Base-by-base conservation (phyloP, 2,797 vertebrate species). In the Carapus acus region DNA sequence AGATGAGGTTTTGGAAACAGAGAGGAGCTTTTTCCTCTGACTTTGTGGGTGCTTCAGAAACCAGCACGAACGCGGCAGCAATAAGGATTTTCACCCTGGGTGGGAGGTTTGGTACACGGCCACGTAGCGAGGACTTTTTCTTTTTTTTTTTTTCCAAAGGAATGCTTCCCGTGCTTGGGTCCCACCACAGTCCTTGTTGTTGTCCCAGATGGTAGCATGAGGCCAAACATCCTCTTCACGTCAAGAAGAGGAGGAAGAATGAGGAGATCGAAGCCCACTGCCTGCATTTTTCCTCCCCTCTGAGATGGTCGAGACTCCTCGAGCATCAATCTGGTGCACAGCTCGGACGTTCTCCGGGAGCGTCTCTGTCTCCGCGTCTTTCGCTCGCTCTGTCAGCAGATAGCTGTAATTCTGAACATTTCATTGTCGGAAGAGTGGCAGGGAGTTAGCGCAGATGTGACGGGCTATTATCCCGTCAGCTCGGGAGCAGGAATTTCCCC, bases 131-230 rank as follows among this genome's bases (percentile, higher is more conserved):
- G 79, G 87, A 85, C 33, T 85, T 83, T 86, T n/a, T n/a, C n/a
- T n/a, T n/a, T n/a, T n/a, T n/a, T n/a, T n/a, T n/a, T n/a, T 80
- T 87, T 81, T 80, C 76, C 69, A 75, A 67, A 76, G 82, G 86
- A 91, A 84, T 93, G 88, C 89, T 90, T 93, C 82, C 90, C 91
- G 81, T 88, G 88, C 91, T 86, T 89, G 78, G 57, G 67, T 84
- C 90, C 88, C 88, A 85, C 87, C 69, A 83, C 78, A 83, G 85
- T 65, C 78, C 80, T 87, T 86, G 88, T 92, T 93, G 90, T 93
- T 89, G 83, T 87, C 65, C 78, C 76, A 76, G 62, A 71, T 49
- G 77, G 72, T 31, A 18, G 34, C 23, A 17, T 22, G 49, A 45
- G 46, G 70, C 59, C 58, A 39, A 62, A 66, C 72, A 71, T 81